Conservation (phyloP, 2,888 invertebrate genomes). For the Drosophila rubida region DNA sequence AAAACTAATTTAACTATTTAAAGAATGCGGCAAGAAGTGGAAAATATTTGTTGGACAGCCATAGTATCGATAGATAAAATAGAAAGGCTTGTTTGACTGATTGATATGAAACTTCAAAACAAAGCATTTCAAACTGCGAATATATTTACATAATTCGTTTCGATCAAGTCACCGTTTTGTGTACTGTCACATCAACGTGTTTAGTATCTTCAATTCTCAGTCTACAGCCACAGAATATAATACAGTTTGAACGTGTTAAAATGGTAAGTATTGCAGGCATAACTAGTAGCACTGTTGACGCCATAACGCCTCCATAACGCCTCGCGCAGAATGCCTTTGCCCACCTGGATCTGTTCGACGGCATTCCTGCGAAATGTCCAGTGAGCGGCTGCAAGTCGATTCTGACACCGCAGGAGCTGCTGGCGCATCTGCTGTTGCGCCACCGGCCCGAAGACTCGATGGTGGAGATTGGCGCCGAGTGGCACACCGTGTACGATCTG, state of each 20-base stretch:
- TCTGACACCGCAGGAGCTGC: slow-evolving; percentile 51
- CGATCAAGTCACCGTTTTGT: neutral
- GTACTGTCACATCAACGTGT: neutral
- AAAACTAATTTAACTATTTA: too few species aligned
- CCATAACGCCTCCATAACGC: too few species aligned
- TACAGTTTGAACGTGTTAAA: too few species aligned
- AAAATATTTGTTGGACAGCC: too few species aligned
- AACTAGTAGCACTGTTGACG: too few species aligned
- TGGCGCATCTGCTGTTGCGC: slow-evolving; percentile 54
- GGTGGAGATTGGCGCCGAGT: slow-evolving; percentile 46
- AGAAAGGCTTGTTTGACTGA: too few species aligned
- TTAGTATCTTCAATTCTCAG: neutral
- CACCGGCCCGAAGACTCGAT: slow-evolving; percentile 57
- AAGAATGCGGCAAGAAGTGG: too few species aligned
- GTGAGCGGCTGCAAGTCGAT: slow-evolving; percentile 30
- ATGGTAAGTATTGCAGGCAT: too few species aligned
- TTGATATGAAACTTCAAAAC: too few species aligned
- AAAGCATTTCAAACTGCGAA: too few species aligned
- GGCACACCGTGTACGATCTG: slow-evolving; percentile 40
- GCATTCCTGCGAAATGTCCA: slow-evolving; percentile 47
- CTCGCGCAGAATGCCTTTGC: slow-evolving; percentile 23
- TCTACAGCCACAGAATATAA: neutral
- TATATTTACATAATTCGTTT: neutral
- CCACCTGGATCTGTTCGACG: slow-evolving; percentile 39
- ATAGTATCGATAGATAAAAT: too few species aligned